Percentiles rank a stretch among this genome's conserved stretches.
Conservation (phyloP, 2,888 invertebrate genomes). For the Euspilapteryx auroguttella region DNA sequence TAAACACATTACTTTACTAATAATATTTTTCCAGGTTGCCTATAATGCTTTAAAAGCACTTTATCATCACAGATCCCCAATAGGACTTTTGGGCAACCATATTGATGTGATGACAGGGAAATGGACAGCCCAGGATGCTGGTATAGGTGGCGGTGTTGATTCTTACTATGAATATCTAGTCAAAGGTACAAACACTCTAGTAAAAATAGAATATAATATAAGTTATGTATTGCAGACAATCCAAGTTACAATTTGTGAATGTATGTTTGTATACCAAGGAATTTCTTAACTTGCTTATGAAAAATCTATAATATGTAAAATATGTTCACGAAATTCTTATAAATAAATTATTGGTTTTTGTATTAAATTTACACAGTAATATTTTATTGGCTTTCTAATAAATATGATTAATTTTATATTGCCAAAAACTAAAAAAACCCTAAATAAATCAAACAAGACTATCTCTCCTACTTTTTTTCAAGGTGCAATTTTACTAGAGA, state of each 20-base stretch:
- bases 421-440: no score
- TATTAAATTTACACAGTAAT: no score
- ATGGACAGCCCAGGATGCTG: constrained; percentile 98
- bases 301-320: no score
- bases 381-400: no score
- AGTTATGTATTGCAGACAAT: neutral
- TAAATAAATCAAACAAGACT: no score
- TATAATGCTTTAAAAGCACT: constrained; percentile 88
- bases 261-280: no score
- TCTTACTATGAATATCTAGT: constrained; percentile 98
- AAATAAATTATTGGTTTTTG: no score
- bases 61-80: constrained; percentile 82
- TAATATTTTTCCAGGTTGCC: constrained; percentile 76
- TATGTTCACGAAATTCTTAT: no score
- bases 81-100: constrained; percentile 95
- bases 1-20: no score
- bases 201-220: neutral
- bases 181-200: constrained; percentile 63
- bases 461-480: no score
- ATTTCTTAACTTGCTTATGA: no score
- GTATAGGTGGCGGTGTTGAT: constrained; percentile 94
- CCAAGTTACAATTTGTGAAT: constrained; percentile 1
- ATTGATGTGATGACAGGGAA: constrained; percentile 91
- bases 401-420: no score
- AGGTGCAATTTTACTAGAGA: constrained; percentile 84